Conservation (phyloP, 1,140 invertebrate species). For the Trypoxylus dichotomus region DNA sequence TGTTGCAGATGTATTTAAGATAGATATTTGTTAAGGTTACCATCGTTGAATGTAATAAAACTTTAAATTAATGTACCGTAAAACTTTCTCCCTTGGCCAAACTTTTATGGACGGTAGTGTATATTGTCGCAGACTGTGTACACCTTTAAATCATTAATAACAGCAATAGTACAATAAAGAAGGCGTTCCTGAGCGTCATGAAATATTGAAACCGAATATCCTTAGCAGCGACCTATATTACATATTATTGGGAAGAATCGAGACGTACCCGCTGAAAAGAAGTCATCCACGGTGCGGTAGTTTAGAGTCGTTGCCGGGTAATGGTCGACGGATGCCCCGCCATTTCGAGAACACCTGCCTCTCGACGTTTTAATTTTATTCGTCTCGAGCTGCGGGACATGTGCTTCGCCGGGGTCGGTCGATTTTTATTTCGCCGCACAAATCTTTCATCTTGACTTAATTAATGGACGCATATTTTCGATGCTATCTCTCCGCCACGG, state of each 20-base stretch:
- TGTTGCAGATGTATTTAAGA: too few relatives aligned
- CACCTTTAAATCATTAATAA: neutral
- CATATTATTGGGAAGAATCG: neutral
- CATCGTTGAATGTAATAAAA: too few relatives aligned
- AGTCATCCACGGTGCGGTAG: neutral
- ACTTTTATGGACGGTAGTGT: too few relatives aligned
- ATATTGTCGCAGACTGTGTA: too few relatives aligned
- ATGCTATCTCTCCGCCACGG: constrained; percentile 28
- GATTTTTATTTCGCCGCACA: constrained; percentile 31
- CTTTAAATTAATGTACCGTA: too few relatives aligned
- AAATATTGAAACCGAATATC: too few relatives aligned
- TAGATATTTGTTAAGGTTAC: too few relatives aligned
- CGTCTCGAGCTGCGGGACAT: constrained; percentile 34
- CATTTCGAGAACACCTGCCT: constrained; percentile 43
- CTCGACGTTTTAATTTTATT: constrained; percentile 32
- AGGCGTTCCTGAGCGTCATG: neutral
- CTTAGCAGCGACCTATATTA: too few relatives aligned
- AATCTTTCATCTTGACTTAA: constrained; percentile 37
- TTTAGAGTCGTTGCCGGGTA: neutral
- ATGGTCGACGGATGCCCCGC: neutral
- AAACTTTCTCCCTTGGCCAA: too few relatives aligned
- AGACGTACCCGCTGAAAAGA: neutral
- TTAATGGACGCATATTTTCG: constrained; percentile 36
- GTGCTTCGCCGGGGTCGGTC: constrained; percentile 21
- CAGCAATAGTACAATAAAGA: neutral